Evolutionary conservation across 1,140 invertebrate species (phyloP), one percentile per base, ranked within the genome.

Genomic region (Phocides pigmalion): DNA sequence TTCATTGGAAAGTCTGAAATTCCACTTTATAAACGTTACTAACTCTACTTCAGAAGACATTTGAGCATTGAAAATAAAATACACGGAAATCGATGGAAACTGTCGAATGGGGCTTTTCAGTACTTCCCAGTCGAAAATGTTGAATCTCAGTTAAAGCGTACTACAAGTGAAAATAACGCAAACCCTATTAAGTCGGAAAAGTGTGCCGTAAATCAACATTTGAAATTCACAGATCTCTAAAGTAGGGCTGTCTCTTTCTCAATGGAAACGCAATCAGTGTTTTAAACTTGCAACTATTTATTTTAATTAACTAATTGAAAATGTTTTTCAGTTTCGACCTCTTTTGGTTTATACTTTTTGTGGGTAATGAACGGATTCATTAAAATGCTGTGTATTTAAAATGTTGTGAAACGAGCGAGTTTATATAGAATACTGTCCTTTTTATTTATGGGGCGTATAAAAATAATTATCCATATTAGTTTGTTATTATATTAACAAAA

Each of bases 191-290:
- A 59, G 56, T 59, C 28, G 16, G 56, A 37, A 46, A 59, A 59
- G 56, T 59, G 56, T 46, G 15, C 56, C 37, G 16, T 59, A 59
- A 59, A 59, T 59, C 56, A 59, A 59, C 56, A 59, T 59, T 47
- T 59, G 42, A 59, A 59, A 59, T 59, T 59, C 42, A 59, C 42
- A 46, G 50, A 53, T 53, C 25, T 42, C 42, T 37, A 32, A 35
- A 8, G 16, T 22, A 59, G 56, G 56, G 56, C 28, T 59, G 56
- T 20, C 56, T 17, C 41, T 11, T 14, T 12, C 20, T 28, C 4
- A 46, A 20, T 32, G 14, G 14, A 46, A 46, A 46, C 47, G 50
- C 17, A 53, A 39, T 39, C 39, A 39, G 35, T n/a, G 32, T 11
- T 53, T n/a, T n/a, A 11, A 39, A 39, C 14, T 39, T 14, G n/a